These are phyloP conservation scores for Chionodraco myersi DNA, from an alignment of 2,113 vertebrate species.

Conservation along the genomic window DNA sequence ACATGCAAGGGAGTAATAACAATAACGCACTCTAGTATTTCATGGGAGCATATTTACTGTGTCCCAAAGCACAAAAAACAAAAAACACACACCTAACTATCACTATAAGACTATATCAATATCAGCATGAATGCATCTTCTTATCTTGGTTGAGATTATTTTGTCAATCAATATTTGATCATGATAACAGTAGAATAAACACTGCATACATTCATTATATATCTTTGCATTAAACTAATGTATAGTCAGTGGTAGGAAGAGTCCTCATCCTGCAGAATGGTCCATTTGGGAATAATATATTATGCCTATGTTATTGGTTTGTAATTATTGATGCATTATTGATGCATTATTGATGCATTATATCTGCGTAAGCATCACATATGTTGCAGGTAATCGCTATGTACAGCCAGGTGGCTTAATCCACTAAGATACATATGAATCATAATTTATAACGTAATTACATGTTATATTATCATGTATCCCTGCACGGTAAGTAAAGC, in stretches of 20 bases:
- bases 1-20: conserved; percentile 11
- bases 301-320: background rate
- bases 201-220: background rate
- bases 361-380: background rate
- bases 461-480: background rate
- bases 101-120: background rate
- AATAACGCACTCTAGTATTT: background rate
- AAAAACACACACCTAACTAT: background rate
- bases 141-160: background rate
- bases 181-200: background rate
- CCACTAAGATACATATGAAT: background rate
- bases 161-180: background rate
- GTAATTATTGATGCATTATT: background rate
- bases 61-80: background rate
- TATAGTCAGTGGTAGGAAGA: background rate
- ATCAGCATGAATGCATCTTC: background rate
- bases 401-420: background rate
- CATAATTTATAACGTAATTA: background rate
- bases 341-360: background rate
- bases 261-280: background rate
- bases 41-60: background rate
- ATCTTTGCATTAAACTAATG: background rate
- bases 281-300: background rate
- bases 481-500: background rate
- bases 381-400: background rate